Percentiles rank a stretch among this genome's conserved stretches.
Conservation (phyloP, 2,797 vertebrate genomes). For the Cyprinella venusta region DNA sequence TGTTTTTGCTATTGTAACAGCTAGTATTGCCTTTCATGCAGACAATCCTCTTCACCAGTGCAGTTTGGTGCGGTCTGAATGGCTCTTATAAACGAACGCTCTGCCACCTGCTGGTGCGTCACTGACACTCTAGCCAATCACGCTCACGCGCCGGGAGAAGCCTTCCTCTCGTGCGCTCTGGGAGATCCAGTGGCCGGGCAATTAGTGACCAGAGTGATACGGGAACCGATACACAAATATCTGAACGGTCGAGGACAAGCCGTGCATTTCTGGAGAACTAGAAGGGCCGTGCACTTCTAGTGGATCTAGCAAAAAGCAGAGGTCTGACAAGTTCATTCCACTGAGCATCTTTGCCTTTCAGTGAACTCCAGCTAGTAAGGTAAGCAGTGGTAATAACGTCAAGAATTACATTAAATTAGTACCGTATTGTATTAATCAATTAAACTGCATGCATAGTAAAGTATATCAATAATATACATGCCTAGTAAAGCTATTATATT, state of each 20-base stretch:
- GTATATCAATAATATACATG: neutral
- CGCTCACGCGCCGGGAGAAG: constrained; percentile 39
- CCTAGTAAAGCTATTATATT: neutral
- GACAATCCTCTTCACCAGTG: neutral
- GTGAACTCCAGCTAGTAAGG: constrained; percentile 6
- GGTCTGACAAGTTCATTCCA: neutral
- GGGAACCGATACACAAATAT: neutral
- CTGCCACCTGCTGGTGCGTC: constrained; percentile 80
- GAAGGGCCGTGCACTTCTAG: constrained; percentile 43
- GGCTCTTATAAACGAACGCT: constrained; percentile 63
- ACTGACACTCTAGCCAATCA: constrained; percentile 74
- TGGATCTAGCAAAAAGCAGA: constrained; percentile 60
- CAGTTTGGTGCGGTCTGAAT: constrained; percentile 16
- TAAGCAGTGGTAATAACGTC: neutral
- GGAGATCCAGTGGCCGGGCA: constrained; percentile 69
- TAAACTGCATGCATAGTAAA: neutral
- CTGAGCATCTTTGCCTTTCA: constrained; percentile 31
- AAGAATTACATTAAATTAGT: constrained; percentile 4
- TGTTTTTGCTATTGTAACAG: neutral
- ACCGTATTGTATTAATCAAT: neutral
- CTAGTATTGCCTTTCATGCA: neutral
- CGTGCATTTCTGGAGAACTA: constrained; percentile 23
- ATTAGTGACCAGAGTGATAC: constrained; percentile 47
- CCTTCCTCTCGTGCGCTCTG: constrained; percentile 66
- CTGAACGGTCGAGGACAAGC: constrained; percentile 51